These are phyloP conservation scores for Augochlora pura DNA, from an alignment of 1,140 invertebrate genomes.

Conservation along the genomic window DNA sequence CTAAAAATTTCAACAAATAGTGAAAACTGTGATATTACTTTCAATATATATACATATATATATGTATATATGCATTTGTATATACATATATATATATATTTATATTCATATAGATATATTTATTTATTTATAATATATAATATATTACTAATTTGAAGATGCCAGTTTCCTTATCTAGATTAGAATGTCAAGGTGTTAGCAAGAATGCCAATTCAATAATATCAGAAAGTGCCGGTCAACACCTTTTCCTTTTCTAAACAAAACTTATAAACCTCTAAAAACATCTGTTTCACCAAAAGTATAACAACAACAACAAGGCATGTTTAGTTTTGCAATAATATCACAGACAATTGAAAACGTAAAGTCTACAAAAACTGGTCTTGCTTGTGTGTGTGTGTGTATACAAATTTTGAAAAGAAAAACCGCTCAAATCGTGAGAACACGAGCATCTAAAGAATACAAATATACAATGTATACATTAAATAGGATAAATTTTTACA, in stretches of 20 bases:
- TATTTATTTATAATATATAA: constrained; percentile 32
- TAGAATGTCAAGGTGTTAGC: constrained; percentile 56
- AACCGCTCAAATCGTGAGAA: constrained; percentile 11
- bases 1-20: constrained; percentile 61
- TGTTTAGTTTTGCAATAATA: constrained; percentile 60
- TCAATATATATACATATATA: constrained; percentile 37
- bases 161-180: constrained; percentile 54
- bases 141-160: constrained; percentile 53
- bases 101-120: constrained; percentile 22
- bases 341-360: constrained; percentile 67
- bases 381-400: constrained; percentile 18
- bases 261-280: constrained; percentile 55
- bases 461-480: constrained; percentile 25
- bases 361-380: constrained; percentile 53
- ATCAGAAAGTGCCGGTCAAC: constrained; percentile 20
- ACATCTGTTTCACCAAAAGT: constrained; percentile 50
- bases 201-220: constrained; percentile 62
- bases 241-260: constrained; percentile 32
- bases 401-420: constrained; percentile 51
- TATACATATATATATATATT: constrained; percentile 22
- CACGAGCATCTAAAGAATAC: constrained; percentile 36
- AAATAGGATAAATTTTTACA: constrained; percentile 40
- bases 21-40: constrained; percentile 58
- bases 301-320: constrained; percentile 56
- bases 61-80: constrained; percentile 23